Base-by-base conservation (phyloP, 2,888 invertebrate genomes). In the Leucoptera coffeella region DNA sequence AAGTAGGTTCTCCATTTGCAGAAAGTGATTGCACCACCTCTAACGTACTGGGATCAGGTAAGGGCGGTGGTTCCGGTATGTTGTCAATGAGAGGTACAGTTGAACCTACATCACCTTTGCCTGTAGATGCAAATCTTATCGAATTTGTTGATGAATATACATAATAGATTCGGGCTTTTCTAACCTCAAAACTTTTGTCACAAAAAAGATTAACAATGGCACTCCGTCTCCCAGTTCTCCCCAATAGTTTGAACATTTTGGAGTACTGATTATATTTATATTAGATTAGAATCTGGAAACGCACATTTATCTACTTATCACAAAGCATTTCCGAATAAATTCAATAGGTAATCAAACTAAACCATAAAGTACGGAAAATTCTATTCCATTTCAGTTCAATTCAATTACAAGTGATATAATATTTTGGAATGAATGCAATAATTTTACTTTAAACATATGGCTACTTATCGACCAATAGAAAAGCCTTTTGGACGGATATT, bases 1-100 rank as follows among this genome's bases (percentile, higher is more conserved):
- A 80, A 0, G 87, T 76, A 1, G 86, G 82, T 47, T 93, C 93
- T 6, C 82, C 85, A 42, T 67, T 69, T 4, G 53, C 53, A 14
- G 65, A 54, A 12, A 69, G 38, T n/a, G 58, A 45, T 34, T 64
- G 61, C 6, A 59, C 59, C 4, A 57, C 44, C 31, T 56, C 64
- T 23, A 56, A 32, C 25, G 44, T 39, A 0, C 55, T 38, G n/a
- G 52, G 43, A 33, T 64, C 60, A 3, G 69, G 69, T 11, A 67
- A 47, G 6, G 67, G 62, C 5, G 69, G 69, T 6, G 69, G 60
- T 39, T 69, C 69, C 20, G 69, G 69, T 44, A 69, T 61, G 34
- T 40, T 50, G 11, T 69, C 69, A 5, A 50, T 27, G 14, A 60
- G 29, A 5, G 47, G 37, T 20, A 38, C 22, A 22, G 39, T 44